A percentile compares a stretch with the other conserved stretches of the same genome.
Conservation (phyloP, 1,140 invertebrate genomes). For the Tribolium madens region DNA sequence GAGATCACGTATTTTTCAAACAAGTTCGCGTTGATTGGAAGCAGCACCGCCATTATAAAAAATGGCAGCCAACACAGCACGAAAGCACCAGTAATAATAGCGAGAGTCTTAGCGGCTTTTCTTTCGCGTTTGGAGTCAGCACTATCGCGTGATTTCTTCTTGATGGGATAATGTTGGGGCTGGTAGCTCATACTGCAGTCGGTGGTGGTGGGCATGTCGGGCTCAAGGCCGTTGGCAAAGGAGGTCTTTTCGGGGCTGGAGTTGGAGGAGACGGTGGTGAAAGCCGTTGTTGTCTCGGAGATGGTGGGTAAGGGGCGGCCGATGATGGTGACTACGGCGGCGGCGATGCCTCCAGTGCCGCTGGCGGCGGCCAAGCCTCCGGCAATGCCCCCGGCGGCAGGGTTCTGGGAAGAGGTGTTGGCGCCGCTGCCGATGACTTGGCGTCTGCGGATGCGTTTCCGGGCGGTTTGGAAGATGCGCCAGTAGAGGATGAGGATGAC, state of each 20-base stretch:
- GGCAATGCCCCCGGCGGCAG: conserved; percentile 63
- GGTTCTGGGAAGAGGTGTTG: conserved; percentile 62
- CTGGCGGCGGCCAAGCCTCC: conserved; percentile 71
- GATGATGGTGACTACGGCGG: conserved; percentile 79
- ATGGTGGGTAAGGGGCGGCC: conserved; percentile 77
- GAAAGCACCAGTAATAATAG: conserved; percentile 91
- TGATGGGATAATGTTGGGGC: conserved; percentile 65
- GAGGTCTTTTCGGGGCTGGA: conserved; percentile 77
- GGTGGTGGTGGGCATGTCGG: conserved; percentile 74
- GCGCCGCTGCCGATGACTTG: conserved; percentile 63
- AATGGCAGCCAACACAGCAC: conserved; percentile 91
- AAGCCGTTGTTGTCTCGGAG: conserved; percentile 73
- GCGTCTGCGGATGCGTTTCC: conserved; percentile 82
- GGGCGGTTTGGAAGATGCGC: conserved; percentile 89
- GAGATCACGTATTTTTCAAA: conserved; percentile 71
- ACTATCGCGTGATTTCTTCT: conserved; percentile 74
- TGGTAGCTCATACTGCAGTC: conserved; percentile 62
- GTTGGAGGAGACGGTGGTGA: conserved; percentile 78
- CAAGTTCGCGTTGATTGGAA: conserved; percentile 76
- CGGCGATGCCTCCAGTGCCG: conserved; percentile 76
- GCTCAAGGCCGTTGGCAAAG: conserved; percentile 76
- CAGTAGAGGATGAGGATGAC: conserved; percentile 93
- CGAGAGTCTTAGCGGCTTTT: conserved; percentile 92
- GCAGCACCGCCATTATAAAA: conserved; percentile 87
- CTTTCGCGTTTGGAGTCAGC: conserved; percentile 86